Base-by-base conservation (phyloP, 2,113 vertebrate species). In the Syrrhaptes paradoxus region DNA sequence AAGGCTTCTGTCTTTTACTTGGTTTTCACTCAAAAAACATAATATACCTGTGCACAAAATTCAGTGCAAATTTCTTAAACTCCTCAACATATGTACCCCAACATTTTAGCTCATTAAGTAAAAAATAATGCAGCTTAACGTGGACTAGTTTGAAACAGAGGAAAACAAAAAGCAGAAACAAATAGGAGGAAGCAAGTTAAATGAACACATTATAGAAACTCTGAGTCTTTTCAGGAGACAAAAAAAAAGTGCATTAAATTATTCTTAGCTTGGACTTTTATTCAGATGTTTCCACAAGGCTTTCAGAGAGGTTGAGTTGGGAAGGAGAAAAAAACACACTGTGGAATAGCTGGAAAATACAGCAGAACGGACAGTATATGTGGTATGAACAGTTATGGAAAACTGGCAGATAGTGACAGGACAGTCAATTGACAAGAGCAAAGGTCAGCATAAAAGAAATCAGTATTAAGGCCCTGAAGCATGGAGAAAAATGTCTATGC, bases 361-460 rank as follows among this genome's bases (percentile, higher is more conserved):
- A 75, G 45, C 55, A 92, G 61, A 68, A 87, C 81, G 15, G 36
- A 52, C 26, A 52, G 34, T 70, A 18, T 54, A 61, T 15, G 52
- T 78, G 22, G 17, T 61, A 45, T 31, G 49, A 87, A 63, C 14
- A 7, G 11, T 62, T 91, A 32, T 3, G 19, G 79, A 74, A 95
- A 92, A 43, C 34, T 88, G 87, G 46, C 51, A 91, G 74, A 76
- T 70, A 82, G 34, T 85, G 68, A 71, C 75, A 88, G 72, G 21
- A 75, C 18, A 84, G 51, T 77, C 82, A 77, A 52, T 48, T 34
- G 51, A 78, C 51, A 51, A 73, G 34, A 88, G 34, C 52, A 74
- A 73, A 93, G 75, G 32, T 48, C 63, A 93, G 17, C 34, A 89
- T 84, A 75, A 93, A 94, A 93, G 13, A 92, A 90, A 89, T 92